Evolutionary conservation across 2,888 invertebrate species (phyloP), one percentile per base, ranked within the genome.

Genomic region (Cecidostiba fungosa): DNA sequence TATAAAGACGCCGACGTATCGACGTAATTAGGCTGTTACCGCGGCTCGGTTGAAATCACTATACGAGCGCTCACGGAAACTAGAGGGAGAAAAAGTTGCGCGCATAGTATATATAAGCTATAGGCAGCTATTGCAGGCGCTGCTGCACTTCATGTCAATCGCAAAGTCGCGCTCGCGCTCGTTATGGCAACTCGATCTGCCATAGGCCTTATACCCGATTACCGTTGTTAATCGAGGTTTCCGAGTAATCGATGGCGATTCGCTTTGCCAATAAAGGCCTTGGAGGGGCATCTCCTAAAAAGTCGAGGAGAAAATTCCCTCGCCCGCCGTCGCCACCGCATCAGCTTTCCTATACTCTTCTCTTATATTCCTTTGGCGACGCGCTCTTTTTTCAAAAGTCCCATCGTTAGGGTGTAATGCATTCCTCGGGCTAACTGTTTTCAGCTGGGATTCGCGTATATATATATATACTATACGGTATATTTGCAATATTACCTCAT

Each of bases 121-220:
- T n/a, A 59, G 19, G 3, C 59, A 76, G n/a, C 4, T 1, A 54
- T 77, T 23, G 23, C 59, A 36, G 8, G 6, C 23, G 39, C 23
- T 54, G 70, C 77, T 54, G 70, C 77, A 54, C 85, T 74, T 82
- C 77, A 85, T 85, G 82, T 82, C 82, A 82, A 85, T 85, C 82
- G 77, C 39, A 62, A 76, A 70, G 70, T 72, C 70, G 76, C 76
- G 74, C 66, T 5, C 43, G 32, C 70, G 66, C 88, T 89, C 88
- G 88, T 89, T 89, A 89, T 89, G 88, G 89, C 88, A 88, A 89
- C 88, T 86, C 87, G 89, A 89, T 89, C 88, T 87, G 84, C 88
- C 77, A 86, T 85, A 85, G 85, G 82, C 88, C 88, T 89, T 89
- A 89, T 88, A 87, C 88, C 36, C 88, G 88, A 89, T 88, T 88